These are phyloP conservation scores for Eurytoma californica DNA, from an alignment of 2,888 invertebrate genomes.

Conservation along the genomic window DNA sequence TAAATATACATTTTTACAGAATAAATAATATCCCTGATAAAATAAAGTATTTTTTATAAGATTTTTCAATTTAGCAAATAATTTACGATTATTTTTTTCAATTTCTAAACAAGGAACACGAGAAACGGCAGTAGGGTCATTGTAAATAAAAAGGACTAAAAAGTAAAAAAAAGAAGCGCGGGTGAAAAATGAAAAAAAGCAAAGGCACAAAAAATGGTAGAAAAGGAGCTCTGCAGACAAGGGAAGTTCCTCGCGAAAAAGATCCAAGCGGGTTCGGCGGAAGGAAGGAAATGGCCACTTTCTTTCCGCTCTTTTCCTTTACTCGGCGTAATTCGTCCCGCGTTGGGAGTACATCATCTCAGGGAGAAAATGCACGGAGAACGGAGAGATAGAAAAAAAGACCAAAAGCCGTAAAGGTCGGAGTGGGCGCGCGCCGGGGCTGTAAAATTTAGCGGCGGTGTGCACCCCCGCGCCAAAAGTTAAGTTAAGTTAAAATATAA, in stretches of 20 bases:
- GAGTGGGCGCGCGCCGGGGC: constrained; percentile 1
- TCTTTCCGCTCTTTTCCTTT: not conserved
- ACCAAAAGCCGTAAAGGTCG: constrained; percentile 2
- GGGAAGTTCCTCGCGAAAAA: not conserved
- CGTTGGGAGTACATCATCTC: not conserved
- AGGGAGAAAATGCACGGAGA: not conserved
- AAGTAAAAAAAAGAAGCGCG: not conserved
- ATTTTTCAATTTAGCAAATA: too few species aligned
- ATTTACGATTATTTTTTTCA: too few species aligned
- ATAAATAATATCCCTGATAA: too few species aligned
- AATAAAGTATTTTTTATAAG: too few species aligned
- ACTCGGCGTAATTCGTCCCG: constrained; percentile 21
- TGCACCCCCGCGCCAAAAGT: not conserved
- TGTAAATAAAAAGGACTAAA: not conserved
- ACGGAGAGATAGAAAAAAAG: not conserved
- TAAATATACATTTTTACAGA: too few species aligned
- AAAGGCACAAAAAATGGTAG: not conserved
- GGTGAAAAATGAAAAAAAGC: not conserved
- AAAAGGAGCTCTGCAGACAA: not conserved
- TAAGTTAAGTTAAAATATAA: constrained; percentile 6
- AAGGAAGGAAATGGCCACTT: constrained; percentile 12
- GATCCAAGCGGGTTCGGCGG: not conserved
- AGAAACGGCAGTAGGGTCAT: not conserved
- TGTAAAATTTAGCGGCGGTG: not conserved
- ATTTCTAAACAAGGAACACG: not conserved